Base-by-base conservation (phyloP, 2,888 invertebrate genomes). In the Morpho helenor region DNA sequence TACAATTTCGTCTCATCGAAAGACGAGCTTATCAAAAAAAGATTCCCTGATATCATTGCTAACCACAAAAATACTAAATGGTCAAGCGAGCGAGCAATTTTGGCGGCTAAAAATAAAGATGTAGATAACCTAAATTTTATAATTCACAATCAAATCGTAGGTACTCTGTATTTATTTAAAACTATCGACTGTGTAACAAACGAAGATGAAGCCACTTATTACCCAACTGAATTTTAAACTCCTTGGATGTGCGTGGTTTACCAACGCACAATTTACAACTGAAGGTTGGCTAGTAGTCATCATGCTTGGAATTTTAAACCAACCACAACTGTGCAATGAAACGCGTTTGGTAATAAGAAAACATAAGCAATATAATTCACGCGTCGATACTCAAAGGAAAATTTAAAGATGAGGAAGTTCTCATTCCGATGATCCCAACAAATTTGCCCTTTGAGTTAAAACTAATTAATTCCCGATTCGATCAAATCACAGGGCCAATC, bases 91-190 rank as follows among this genome's bases (percentile, higher is more conserved):
- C 57, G 57, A 57, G 57, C 64, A 66, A 74, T 75, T 71, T 70
- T 74, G 43, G 70, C 71, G 58, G 71, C 74, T 58, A 74, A 77
- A 66, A 79, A 79, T 65, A 69, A 70, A 68, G 73, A 75, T 71
- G 74, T 76, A 49, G 68, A 76, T 66, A 64, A 71, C 63, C 47
- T 67, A 23, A 77, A 77, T 64, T 68, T 59, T 50, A 64, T 64
- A 70, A 74, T 75, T 72, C 73, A 68, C 48, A 16, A 16, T 16
- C 16, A 16, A 68, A 69, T 69, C 3, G 66, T 16, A 16, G 16
- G 16, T 16, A 16, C 16, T 16, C 16, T 16, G 16, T 16, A 16
- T 16, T 16, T 16, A 16, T 16, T 16, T 16, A 16, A 16, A 16
- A 16, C 16, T 16, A 16, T 16, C 16, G 16, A 16, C 16, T 16